Base-by-base conservation (phyloP, 2,797 vertebrate genomes). In the Phrynocephalus vlangalii region DNA sequence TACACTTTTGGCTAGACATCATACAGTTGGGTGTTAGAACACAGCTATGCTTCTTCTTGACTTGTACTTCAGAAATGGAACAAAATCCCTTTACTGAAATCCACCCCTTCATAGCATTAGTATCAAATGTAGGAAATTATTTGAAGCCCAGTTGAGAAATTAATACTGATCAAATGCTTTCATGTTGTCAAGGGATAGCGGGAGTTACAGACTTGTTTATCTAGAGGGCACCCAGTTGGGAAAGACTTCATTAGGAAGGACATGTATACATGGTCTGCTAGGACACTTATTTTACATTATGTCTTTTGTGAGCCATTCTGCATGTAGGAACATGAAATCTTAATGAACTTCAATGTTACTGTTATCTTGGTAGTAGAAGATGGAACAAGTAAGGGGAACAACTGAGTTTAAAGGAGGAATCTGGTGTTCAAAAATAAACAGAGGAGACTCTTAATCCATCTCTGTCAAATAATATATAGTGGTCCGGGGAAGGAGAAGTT, bases 1-100 rank as follows among this genome's bases (percentile, higher is more conserved):
- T 85, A 78, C 18, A 68, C 16, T 85, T 28, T 78, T 85, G 84
- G 63, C 75, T 63, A 78, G 38, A 78, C 75, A 78, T 85, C 75
- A 85, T 38, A 78, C 73, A 85, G 52, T 6, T 85, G 75, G 63
- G 26, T 68, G 10, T 48, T 78, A 85, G 75, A 85, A n/a, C 26
- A 68, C 30, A 63, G 18, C 73, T 78, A 30, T 66, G 63, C 66
- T 85, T n/a, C 76, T 70, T 52, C 33, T 78, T 78, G 28, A 30
- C 30, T 76, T 30, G 22, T 84, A 26, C 24, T 48, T 63, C 22
- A 52, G n/a, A 48, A 85, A 70, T 67, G 26, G 10, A 63, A 38
- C 50, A 16, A 78, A 78, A 50, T 30, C 33, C 22, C 44, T 75
- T 30, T 10, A 48, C 56, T 63, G 20, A 44, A 67, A 72, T 1